phyloP scores from a whole-genome alignment of 2,888 invertebrate genomes.

The Allacma fusca region DNA sequence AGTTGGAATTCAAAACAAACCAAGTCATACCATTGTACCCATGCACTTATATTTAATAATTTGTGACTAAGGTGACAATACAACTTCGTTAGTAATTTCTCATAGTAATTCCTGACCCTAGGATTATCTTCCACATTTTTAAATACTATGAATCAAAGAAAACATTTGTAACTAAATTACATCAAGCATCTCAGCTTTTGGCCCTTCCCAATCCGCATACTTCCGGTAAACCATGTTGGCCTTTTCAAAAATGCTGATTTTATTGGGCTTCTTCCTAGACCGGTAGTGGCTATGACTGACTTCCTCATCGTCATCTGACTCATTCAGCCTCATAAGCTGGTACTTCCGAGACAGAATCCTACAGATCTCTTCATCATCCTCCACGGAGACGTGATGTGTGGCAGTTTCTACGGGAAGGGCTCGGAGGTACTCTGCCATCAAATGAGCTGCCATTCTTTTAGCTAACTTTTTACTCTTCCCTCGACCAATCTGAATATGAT shows the following conservation, averaged over 20 bases:
- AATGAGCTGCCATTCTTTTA: slow-evolving; percentile 92
- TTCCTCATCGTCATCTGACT: slow-evolving; percentile 24
- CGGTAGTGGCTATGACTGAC: not conserved
- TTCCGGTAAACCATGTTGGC: slow-evolving; percentile 1
- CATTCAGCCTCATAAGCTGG: not conserved
- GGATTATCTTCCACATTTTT: no score
- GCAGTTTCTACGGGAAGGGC: slow-evolving; percentile 76
- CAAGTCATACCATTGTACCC: no score
- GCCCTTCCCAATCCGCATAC: slow-evolving; percentile 35
- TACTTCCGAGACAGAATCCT: slow-evolving; percentile 44
- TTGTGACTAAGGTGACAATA: no score
- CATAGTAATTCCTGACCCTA: no score
- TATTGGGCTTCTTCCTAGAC: not conserved
- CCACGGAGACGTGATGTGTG: slow-evolving; percentile 69
- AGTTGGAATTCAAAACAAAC: no score
- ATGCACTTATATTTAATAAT: no score
- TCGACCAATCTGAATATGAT: slow-evolving; percentile 68
- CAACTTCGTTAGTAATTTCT: no score
- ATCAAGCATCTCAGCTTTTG: slow-evolving; percentile 36
- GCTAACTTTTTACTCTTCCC: slow-evolving; percentile 97
- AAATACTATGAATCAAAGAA: no score
- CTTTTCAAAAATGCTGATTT: slow-evolving; percentile 39
- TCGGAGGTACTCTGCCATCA: slow-evolving; percentile 74
- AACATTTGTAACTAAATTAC: slow-evolving; percentile 22
- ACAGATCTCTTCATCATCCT: slow-evolving; percentile 76